These are phyloP conservation scores for Centropristis striata DNA, from an alignment of 2,113 vertebrate genomes.

Conservation along the genomic window DNA sequence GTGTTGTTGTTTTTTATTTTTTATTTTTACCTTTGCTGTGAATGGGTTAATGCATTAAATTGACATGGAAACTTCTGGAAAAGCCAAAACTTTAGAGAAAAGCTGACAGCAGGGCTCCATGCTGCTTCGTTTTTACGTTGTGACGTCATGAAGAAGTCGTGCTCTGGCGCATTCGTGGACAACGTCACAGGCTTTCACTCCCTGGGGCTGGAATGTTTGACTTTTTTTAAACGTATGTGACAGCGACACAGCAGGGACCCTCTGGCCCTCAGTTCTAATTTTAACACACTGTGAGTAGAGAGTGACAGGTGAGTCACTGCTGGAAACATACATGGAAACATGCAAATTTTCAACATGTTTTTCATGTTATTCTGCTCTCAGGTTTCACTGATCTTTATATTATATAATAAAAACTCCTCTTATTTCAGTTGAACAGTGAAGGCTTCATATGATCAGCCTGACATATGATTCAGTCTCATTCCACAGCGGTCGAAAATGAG, in stretches of 20 bases:
- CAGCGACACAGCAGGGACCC: not conserved
- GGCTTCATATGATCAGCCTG: not conserved
- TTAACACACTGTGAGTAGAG: slow-evolving; percentile 7
- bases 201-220: not conserved
- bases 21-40: no score
- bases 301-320: not conserved
- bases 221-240: not conserved
- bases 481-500: not conserved
- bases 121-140: no score
- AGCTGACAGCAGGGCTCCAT: no score
- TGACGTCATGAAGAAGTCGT: no score
- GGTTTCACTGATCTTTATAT: no score
- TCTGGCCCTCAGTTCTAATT: slow-evolving; percentile 4
- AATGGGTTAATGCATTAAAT: no score
- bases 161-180: no score
- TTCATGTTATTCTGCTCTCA: not conserved
- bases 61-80: no score
- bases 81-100: no score
- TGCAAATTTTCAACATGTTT: not conserved
- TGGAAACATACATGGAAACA: not conserved
- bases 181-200: not conserved
- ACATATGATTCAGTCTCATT: not conserved
- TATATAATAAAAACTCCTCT: no score
- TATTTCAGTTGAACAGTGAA: not conserved
- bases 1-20: no score